Evolutionary conservation across 2,797 vertebrate species (phyloP).

Genomic region (Pteronotus mesoamericanus): DNA sequence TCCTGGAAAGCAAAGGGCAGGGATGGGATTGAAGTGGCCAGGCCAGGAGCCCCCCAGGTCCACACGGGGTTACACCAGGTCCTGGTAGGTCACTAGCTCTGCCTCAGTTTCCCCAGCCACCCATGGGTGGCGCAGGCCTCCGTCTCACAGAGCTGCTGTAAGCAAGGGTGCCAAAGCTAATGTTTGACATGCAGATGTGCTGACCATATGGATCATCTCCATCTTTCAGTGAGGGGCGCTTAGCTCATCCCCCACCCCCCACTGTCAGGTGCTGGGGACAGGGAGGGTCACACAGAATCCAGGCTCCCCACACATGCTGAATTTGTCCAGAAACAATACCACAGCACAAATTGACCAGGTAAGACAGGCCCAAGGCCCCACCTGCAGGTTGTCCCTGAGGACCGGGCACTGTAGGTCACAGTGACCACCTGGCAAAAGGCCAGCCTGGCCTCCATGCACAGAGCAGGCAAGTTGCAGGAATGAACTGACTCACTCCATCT

Average conservation of each 20-base stretch:
- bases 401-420: neutral
- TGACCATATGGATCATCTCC: neutral
- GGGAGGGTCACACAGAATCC: neutral
- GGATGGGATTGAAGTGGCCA: no score
- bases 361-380: neutral
- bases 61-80: fast-evolving
- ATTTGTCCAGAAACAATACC: neutral
- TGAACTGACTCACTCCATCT: neutral
- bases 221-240: no score
- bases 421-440: fast-evolving
- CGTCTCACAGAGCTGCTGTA: neutral
- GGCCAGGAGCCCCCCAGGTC: neutral
- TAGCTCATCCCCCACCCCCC: neutral
- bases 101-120: neutral
- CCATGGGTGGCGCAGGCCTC: neutral
- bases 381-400: neutral
- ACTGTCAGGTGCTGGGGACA: fast-evolving
- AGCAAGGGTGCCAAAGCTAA: fast-evolving
- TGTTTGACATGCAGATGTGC: fast-evolving
- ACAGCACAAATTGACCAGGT: neutral
- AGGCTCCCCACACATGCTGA: fast-evolving
- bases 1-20: neutral
- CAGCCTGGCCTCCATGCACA: neutral
- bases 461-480: neutral
- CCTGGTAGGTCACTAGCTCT: neutral